These are phyloP conservation scores for Monomorium pharaonis DNA, from an alignment of 1,140 invertebrate genomes.

Conservation along the genomic window DNA sequence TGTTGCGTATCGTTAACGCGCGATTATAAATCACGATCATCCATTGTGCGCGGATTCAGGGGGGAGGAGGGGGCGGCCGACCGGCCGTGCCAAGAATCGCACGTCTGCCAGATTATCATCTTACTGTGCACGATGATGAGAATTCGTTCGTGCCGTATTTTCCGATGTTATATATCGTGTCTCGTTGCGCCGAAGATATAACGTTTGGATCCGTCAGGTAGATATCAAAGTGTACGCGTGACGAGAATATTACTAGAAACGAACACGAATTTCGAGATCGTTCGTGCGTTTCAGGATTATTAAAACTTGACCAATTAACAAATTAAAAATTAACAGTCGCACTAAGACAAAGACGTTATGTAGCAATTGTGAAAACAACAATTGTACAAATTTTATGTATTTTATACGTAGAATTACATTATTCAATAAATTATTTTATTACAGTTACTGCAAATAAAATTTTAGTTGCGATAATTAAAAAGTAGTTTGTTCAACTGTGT, in stretches of 20 bases:
- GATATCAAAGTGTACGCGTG: slow-evolving; percentile 18
- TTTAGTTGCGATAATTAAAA: no score
- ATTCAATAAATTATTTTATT: no score
- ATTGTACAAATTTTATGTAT: no score
- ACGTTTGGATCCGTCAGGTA: not conserved
- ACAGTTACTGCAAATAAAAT: no score
- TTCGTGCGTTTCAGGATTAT: not conserved
- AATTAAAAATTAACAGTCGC: no score
- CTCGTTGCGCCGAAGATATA: not conserved
- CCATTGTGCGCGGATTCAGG: not conserved
- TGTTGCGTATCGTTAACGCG: slow-evolving; percentile 39
- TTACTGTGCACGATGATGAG: not conserved
- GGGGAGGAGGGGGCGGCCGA: no score
- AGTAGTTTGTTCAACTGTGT: no score
- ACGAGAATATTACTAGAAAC: not conserved
- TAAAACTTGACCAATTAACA: not conserved
- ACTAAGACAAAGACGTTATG: no score
- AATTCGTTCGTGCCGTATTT: not conserved
- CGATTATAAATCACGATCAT: slow-evolving; percentile 44
- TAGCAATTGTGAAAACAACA: no score
- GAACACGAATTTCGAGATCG: not conserved
- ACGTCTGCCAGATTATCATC: slow-evolving; percentile 9
- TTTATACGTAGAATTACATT: no score
- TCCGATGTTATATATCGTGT: not conserved
- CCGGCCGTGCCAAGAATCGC: slow-evolving; percentile 26